Percentiles rank a stretch among this genome's conserved stretches.
Conservation (phyloP, 2,797 vertebrate species). For the Channallabes apus region DNA sequence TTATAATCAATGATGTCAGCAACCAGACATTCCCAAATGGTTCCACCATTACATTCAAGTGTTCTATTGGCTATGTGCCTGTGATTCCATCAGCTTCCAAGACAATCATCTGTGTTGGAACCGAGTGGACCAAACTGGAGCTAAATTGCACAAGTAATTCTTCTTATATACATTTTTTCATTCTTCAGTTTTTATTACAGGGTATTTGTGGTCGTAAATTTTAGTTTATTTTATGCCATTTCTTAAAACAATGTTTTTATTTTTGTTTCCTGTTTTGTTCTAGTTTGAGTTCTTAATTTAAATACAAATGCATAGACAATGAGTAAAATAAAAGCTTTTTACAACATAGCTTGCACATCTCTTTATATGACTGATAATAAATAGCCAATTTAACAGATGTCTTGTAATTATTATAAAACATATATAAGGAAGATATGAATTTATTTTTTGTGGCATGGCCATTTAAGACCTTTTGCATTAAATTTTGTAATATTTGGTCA, state of each 20-base stretch:
- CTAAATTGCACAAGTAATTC: constrained; percentile 22
- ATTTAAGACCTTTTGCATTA: not conserved
- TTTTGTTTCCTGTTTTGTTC: not conserved
- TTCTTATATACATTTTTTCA: not conserved
- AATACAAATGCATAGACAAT: not conserved
- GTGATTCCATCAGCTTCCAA: not conserved
- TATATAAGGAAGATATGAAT: not conserved
- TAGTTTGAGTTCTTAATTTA: not conserved
- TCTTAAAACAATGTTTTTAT: not conserved
- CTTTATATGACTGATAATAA: not conserved
- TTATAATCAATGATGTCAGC: not conserved
- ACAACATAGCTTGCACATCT: not conserved
- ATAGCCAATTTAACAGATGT: not conserved
- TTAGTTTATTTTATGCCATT: too few relatives aligned
- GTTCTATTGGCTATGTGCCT: not conserved
- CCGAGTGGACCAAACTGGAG: not conserved
- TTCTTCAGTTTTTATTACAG: not conserved
- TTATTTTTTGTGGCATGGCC: not conserved
- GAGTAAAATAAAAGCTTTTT: not conserved
- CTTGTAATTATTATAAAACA: not conserved
- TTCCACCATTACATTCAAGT: not conserved
- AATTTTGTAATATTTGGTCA: not conserved
- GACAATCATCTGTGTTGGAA: not conserved
- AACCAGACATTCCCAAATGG: not conserved
- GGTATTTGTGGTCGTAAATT: too few relatives aligned